Evolutionary conservation across 1,140 invertebrate species (phyloP).

Genomic region (Euglossa dilemma): DNA sequence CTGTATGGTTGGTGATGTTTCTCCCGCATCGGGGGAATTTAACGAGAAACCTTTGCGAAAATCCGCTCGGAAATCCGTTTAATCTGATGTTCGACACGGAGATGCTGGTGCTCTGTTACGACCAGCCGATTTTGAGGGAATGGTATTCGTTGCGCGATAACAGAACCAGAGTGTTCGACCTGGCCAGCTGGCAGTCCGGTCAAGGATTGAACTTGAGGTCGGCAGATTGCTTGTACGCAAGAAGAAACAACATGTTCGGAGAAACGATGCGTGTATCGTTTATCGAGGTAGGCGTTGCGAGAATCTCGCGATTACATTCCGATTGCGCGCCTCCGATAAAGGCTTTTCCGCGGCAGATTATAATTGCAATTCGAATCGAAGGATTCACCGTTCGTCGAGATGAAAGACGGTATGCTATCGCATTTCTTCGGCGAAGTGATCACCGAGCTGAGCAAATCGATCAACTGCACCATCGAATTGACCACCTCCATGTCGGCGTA

Average conservation of each 20-base stretch:
- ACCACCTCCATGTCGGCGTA: conserved; percentile 33
- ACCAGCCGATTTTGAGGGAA: conserved; percentile 45
- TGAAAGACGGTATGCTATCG: conserved; percentile 23
- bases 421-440: conserved; percentile 60
- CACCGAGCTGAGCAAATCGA: conserved; percentile 57
- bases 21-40: conserved; percentile 1
- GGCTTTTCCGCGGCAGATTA: background rate
- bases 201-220: conserved; percentile 15
- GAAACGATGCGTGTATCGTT: conserved; percentile 52
- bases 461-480: conserved; percentile 65
- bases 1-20: conserved; percentile 68
- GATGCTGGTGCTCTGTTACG: conserved; percentile 65
- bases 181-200: conserved; percentile 59
- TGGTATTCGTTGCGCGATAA: conserved; percentile 62
- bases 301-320: background rate
- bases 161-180: conserved; percentile 22
- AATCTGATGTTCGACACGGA: conserved; percentile 59
- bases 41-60: conserved; percentile 39
- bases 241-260: conserved; percentile 57
- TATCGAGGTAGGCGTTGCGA: conserved; percentile 53
- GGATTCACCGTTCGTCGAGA: conserved; percentile 54
- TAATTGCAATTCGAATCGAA: conserved; percentile 2
- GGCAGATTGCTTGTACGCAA: conserved; percentile 41
- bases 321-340: no score
- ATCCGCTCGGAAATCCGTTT: conserved; percentile 54